phyloP scores from a whole-genome alignment of 2,888 invertebrate genomes.

The Heliothis peltigera region DNA sequence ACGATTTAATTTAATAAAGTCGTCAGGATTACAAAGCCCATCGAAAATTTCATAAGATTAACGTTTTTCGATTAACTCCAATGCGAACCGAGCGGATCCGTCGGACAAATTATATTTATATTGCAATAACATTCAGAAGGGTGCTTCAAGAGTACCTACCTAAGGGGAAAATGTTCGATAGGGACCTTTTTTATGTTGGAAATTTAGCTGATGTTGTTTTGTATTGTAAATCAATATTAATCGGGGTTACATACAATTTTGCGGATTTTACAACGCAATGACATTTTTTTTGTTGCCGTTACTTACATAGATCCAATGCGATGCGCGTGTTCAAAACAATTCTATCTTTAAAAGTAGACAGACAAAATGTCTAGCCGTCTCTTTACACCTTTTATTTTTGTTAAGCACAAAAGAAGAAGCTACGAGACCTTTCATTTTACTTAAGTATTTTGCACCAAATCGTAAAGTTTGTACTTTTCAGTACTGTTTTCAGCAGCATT shows the following conservation, averaged over 20 bases:
- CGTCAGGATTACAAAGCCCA: conserved; percentile 23
- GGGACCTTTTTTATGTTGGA: conserved; percentile 33
- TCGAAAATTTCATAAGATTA: conserved; percentile 55
- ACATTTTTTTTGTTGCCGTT: background rate
- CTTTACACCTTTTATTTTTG: conserved; percentile 1
- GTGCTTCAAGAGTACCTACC: conserved; percentile 29
- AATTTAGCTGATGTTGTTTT: conserved; percentile 41
- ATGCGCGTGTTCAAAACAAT: conserved; percentile 11
- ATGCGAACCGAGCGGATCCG: conserved; percentile 34
- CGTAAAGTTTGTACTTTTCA: conserved; percentile 2
- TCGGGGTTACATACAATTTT: background rate
- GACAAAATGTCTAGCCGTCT: conserved; percentile 5
- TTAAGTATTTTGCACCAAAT: background rate
- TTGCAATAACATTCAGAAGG: conserved; percentile 50
- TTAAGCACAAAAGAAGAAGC: background rate
- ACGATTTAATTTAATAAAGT: conserved; percentile 55
- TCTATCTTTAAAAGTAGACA: background rate
- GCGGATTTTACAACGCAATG: background rate
- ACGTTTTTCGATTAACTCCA: conserved; percentile 60
- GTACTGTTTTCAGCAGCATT: background rate
- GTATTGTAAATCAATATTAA: conserved; percentile 24
- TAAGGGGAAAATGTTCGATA: conserved; percentile 35
- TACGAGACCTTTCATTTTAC: background rate
- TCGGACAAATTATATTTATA: conserved; percentile 57
- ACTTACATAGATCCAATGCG: background rate